Conservation (phyloP, 2,113 vertebrate genomes). For the Alosa alosa region DNA sequence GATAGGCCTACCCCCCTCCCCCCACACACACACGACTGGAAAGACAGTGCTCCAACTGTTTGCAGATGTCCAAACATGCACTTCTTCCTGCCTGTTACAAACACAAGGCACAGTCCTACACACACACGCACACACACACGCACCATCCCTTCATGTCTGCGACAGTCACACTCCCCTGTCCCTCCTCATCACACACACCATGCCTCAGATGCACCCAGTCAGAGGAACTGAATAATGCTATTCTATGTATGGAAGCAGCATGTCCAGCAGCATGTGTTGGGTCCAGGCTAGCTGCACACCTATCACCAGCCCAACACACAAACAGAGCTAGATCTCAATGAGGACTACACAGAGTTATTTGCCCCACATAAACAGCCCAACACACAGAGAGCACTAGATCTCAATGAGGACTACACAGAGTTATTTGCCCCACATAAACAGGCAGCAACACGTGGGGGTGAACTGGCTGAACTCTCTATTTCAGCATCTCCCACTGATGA, state of each 20-base stretch:
- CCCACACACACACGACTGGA: not conserved
- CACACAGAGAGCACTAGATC: not conserved
- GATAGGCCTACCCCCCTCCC: no score
- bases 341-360: not conserved
- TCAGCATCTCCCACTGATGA: not conserved
- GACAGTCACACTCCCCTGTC: not conserved
- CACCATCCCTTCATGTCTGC: not conserved
- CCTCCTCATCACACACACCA: no score
- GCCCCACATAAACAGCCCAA: not conserved
- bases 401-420: not conserved
- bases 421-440: not conserved
- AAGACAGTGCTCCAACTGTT: not conserved
- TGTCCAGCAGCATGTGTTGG: not conserved
- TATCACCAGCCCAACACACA: not conserved
- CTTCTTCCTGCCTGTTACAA: not conserved
- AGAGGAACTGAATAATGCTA: no score
- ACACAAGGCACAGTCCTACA: not conserved
- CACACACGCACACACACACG: constrained; percentile 11
- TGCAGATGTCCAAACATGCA: not conserved
- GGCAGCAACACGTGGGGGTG: not conserved
- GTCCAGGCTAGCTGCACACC: not conserved
- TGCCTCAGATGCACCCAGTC: no score
- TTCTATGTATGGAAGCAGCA: not conserved
- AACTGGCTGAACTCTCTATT: not conserved
- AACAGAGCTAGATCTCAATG: not conserved